phyloP scores from a whole-genome alignment of 2,797 vertebrate species.

The Buceros bicornis region DNA sequence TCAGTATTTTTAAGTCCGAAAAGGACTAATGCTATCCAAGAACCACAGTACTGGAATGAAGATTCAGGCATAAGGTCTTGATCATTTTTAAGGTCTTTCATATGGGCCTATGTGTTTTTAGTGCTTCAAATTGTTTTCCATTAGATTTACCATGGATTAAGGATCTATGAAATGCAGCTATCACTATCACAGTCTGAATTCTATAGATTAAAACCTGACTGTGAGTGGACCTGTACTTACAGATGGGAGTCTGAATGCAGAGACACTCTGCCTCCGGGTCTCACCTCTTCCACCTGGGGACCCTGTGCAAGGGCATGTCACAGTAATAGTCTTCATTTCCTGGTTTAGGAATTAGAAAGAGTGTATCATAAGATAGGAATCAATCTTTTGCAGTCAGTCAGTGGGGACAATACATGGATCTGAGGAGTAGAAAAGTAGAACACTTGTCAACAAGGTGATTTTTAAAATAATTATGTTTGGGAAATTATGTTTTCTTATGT shows the following conservation, averaged over 20 bases:
- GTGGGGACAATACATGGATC: neutral
- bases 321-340: neutral
- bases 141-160: neutral
- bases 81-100: neutral
- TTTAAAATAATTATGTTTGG: neutral
- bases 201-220: neutral
- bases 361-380: neutral
- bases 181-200: neutral
- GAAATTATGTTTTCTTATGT: neutral
- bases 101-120: neutral
- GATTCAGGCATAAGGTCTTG: neutral
- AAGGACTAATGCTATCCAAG: neutral
- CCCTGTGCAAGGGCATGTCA: neutral
- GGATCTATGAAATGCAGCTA: neutral
- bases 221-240: neutral
- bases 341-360: neutral
- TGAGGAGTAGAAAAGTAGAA: neutral
- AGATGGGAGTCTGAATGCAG: neutral
- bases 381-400: neutral
- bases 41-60: neutral
- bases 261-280: neutral
- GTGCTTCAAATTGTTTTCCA: neutral
- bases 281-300: neutral
- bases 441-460: neutral
- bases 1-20: neutral